Percentiles rank a stretch among this genome's conserved stretches.
These are phyloP conservation scores for Penaeus vannamei DNA, from an alignment of 1,140 invertebrate genomes.

Conservation along the genomic window DNA sequence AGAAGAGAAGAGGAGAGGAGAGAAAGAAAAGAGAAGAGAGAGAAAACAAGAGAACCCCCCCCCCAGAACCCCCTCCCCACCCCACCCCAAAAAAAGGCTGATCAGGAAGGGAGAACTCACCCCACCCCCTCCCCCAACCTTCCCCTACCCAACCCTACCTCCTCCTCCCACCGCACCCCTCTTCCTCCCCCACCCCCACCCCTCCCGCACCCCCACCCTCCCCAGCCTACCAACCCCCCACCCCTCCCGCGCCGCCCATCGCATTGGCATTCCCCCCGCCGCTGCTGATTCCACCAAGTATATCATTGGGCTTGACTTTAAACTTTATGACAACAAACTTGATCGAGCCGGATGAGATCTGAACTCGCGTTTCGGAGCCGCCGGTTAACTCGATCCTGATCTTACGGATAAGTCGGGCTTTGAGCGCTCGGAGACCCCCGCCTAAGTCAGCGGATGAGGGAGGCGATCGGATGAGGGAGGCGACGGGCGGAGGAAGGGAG, in stretches of 20 bases:
- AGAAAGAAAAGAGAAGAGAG: no score
- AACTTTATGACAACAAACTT: slow-evolving; percentile 65
- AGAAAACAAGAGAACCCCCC: no score
- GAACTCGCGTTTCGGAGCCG: slow-evolving; percentile 9
- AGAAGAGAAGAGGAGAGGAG: no score
- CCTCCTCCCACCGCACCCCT: no score
- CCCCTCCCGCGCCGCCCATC: background rate
- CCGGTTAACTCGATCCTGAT: slow-evolving; percentile 60
- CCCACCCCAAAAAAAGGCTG: no score
- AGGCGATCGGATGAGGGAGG: slow-evolving; percentile 30
- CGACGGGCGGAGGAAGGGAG: background rate
- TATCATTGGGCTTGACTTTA: slow-evolving; percentile 59
- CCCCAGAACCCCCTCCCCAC: no score
- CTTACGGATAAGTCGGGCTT: slow-evolving; percentile 49
- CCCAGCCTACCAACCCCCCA: no score
- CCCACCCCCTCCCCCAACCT: no score
- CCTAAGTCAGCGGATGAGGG: slow-evolving; percentile 50
- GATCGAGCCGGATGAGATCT: slow-evolving; percentile 55
- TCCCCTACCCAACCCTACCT: no score
- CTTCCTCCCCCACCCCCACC: no score
- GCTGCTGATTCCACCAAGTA: slow-evolving; percentile 44
- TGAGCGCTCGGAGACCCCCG: background rate
- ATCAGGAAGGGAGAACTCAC: no score
- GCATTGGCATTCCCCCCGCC: slow-evolving; percentile 40
- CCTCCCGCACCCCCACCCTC: no score